These are phyloP conservation scores for Sarcophaga peregrina DNA, from an alignment of 1,140 invertebrate genomes.

Conservation along the genomic window DNA sequence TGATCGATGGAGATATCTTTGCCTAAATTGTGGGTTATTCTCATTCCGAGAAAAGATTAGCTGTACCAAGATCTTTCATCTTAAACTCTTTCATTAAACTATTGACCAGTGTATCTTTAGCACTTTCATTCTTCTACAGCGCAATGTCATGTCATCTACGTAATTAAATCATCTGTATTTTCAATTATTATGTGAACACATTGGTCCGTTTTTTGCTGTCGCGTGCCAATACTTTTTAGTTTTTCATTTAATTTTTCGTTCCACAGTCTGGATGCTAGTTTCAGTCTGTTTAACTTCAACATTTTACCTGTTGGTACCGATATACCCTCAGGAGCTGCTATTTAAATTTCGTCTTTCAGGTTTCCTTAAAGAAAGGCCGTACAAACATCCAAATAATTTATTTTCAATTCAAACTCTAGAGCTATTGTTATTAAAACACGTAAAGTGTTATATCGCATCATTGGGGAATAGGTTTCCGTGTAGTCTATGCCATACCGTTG, in stretches of 20 bases:
- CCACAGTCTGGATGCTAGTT: conserved; percentile 27
- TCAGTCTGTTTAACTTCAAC: conserved; percentile 40
- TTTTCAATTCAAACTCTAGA: conserved; percentile 2
- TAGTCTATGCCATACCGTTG: conserved; percentile 30
- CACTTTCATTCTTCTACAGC: too few relatives aligned
- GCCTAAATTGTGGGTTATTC: background rate
- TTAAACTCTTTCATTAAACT: too few relatives aligned
- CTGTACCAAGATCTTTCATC: background rate
- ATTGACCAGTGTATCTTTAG: too few relatives aligned
- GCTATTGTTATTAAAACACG: conserved; percentile 50
- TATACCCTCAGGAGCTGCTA: background rate
- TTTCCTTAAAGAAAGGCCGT: conserved; percentile 25
- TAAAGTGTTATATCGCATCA: conserved; percentile 44
- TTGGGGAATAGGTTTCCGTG: conserved; percentile 45
- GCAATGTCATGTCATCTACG: conserved; percentile 42
- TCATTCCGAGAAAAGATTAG: background rate
- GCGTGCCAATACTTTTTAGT: background rate
- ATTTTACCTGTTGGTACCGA: background rate
- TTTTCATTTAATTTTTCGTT: conserved; percentile 23
- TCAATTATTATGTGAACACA: conserved; percentile 20
- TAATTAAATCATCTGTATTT: conserved; percentile 2
- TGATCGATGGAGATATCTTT: too few relatives aligned
- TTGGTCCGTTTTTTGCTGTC: background rate
- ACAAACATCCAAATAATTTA: conserved; percentile 25
- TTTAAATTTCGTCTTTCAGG: background rate